Evolutionary conservation across 2,888 invertebrate genomes (phyloP).

Genomic region (Synanthedon formicaeformis): DNA sequence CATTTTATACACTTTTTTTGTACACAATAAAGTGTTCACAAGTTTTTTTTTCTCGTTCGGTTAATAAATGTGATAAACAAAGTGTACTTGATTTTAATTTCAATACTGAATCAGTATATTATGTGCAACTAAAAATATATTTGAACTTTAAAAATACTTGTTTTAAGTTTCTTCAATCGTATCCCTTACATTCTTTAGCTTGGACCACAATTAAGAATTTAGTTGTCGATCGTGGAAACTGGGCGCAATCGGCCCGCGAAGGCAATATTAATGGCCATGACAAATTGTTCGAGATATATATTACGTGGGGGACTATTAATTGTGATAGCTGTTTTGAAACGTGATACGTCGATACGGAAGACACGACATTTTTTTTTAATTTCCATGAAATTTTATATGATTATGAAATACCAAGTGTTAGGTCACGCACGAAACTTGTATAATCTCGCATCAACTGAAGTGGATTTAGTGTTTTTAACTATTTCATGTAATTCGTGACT

Average conservation of each 20-base stretch:
- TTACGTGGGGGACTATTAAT: conserved; percentile 17
- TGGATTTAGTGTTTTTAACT: too few species aligned
- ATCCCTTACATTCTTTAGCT: conserved; percentile 10
- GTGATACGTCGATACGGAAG: not conserved
- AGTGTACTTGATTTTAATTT: too few species aligned
- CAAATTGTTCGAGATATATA: conserved; percentile 35
- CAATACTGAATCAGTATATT: too few species aligned
- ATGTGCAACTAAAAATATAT: too few species aligned
- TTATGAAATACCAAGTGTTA: not conserved
- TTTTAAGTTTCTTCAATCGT: not conserved
- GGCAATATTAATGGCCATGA: conserved; percentile 33
- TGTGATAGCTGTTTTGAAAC: conserved; percentile 1
- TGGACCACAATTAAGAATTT: conserved; percentile 17
- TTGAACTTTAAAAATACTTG: too few species aligned
- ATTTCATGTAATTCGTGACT: too few species aligned
- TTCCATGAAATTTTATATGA: not conserved
- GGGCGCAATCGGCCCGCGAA: conserved; percentile 24
- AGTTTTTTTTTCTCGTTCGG: too few species aligned
- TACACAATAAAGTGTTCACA: too few species aligned
- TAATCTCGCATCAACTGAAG: too few species aligned
- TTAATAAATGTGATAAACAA: too few species aligned
- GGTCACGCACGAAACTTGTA: too few species aligned
- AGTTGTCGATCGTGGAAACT: conserved; percentile 32
- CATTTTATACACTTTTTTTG: too few species aligned
- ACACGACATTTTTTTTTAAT: not conserved